These are phyloP conservation scores for Stigmatopora argus DNA, from an alignment of 2,113 vertebrate genomes.

Conservation along the genomic window DNA sequence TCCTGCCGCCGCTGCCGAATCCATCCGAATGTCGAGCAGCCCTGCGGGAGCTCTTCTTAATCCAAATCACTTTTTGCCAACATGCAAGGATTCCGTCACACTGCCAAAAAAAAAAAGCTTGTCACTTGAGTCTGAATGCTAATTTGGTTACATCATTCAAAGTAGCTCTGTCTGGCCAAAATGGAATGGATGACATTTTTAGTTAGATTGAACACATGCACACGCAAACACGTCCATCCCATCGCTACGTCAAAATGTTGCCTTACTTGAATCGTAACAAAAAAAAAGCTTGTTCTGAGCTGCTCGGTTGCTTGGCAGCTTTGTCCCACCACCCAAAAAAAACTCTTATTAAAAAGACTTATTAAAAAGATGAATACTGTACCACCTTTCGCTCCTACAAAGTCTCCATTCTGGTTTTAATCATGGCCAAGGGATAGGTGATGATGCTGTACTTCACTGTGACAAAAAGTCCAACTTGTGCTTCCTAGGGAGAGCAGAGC, in stretches of 20 bases:
- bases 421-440: neutral
- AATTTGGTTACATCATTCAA: neutral
- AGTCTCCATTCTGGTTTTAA: neutral
- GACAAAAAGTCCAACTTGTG: neutral
- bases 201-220: neutral
- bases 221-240: slow-evolving; percentile 38
- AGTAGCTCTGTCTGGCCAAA: neutral
- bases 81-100: slow-evolving; percentile 53
- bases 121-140: neutral
- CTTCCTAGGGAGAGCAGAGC: slow-evolving; percentile 2
- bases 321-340: neutral
- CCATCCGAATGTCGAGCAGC: slow-evolving; percentile 10
- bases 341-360: neutral
- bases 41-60: slow-evolving; percentile 14
- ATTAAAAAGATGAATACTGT: neutral
- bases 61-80: slow-evolving; percentile 27
- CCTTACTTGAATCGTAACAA: slow-evolving; percentile 59
- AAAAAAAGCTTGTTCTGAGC: slow-evolving; percentile 35
- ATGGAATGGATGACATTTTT: neutral
- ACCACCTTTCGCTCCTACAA: neutral
- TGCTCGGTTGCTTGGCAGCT: slow-evolving; percentile 21
- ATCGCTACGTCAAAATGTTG: slow-evolving; percentile 59
- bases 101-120: slow-evolving; percentile 51
- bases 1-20: slow-evolving; percentile 25
- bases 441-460: slow-evolving; percentile 2